A percentile compares a stretch with the other conserved stretches of the same genome.
phyloP scores from a whole-genome alignment of 2,797 vertebrate species.

The Streptopelia turtur region DNA sequence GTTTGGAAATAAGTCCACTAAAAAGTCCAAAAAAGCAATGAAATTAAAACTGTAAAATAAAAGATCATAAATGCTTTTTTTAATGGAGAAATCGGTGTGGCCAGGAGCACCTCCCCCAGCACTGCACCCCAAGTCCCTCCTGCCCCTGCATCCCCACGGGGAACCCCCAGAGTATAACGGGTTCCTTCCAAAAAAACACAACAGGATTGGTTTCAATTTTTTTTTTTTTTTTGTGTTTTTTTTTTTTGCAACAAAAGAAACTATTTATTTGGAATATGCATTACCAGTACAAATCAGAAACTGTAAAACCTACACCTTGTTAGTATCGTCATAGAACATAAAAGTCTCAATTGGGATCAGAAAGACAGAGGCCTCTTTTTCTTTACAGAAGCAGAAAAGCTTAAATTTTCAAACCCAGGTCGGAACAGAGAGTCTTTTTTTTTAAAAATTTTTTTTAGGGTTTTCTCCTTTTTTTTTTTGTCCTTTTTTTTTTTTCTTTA shows the following conservation, averaged over 20 bases:
- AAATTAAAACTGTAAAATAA: background rate
- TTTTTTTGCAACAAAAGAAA: constrained; percentile 91
- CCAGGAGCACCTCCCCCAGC: background rate
- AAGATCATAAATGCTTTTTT: background rate
- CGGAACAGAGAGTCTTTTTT: constrained; percentile 82
- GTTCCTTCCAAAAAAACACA: constrained; percentile 24
- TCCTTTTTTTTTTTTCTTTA: constrained; percentile 37
- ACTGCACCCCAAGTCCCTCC: background rate
- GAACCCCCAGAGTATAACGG: fast-evolving
- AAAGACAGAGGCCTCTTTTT: constrained; percentile 86
- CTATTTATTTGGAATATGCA: constrained; percentile 96
- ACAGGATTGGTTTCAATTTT: background rate
- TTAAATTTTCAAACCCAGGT: constrained; percentile 87
- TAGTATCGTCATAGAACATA: constrained; percentile 90
- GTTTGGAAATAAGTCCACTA: background rate
- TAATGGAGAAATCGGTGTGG: fast-evolving
- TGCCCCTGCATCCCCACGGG: background rate
- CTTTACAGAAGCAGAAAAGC: constrained; percentile 88
- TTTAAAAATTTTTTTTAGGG: background rate
- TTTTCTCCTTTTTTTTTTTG: background rate
- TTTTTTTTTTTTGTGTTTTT: background rate
- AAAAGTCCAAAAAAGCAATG: background rate
- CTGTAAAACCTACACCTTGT: constrained; percentile 92
- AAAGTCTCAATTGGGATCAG: constrained; percentile 85
- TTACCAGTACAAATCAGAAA: constrained; percentile 97